Conservation (phyloP, 2,113 vertebrate genomes). For the Seriola rivoliana region DNA sequence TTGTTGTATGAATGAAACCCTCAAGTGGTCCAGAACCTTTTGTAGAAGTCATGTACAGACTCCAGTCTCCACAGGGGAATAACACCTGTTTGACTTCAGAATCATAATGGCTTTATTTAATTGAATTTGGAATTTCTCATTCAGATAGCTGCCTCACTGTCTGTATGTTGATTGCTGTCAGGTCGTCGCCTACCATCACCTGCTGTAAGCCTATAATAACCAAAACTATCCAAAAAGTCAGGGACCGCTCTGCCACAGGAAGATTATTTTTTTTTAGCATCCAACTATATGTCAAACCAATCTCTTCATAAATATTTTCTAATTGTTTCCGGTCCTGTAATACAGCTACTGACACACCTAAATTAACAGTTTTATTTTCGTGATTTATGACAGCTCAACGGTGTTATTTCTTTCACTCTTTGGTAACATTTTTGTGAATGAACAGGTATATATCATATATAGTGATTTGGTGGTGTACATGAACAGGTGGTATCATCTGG, state of each 20-base stretch:
- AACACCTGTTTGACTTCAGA: neutral
- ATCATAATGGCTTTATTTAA: neutral
- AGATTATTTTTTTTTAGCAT: neutral
- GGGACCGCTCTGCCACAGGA: neutral
- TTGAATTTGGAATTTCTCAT: neutral
- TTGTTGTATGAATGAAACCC: neutral
- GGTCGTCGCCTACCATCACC: neutral
- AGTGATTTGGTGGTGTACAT: too few relatives aligned
- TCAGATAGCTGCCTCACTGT: neutral
- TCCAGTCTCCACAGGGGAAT: neutral
- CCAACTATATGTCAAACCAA: neutral
- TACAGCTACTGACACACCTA: too few relatives aligned
- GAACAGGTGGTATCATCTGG: too few relatives aligned
- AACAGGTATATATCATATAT: too few relatives aligned
- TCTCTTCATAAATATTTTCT: neutral
- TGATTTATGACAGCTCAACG: too few relatives aligned
- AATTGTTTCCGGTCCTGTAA: too few relatives aligned
- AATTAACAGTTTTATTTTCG: too few relatives aligned
- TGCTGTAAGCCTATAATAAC: neutral
- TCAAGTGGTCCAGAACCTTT: neutral
- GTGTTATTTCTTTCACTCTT: too few relatives aligned
- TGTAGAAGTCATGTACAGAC: too few relatives aligned
- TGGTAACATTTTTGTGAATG: too few relatives aligned
- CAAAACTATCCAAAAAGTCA: too few relatives aligned
- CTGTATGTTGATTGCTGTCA: neutral